A percentile compares a stretch with the other conserved stretches of the same genome.
Conservation (phyloP, 2,888 invertebrate genomes). For the Amphipoea oculea region DNA sequence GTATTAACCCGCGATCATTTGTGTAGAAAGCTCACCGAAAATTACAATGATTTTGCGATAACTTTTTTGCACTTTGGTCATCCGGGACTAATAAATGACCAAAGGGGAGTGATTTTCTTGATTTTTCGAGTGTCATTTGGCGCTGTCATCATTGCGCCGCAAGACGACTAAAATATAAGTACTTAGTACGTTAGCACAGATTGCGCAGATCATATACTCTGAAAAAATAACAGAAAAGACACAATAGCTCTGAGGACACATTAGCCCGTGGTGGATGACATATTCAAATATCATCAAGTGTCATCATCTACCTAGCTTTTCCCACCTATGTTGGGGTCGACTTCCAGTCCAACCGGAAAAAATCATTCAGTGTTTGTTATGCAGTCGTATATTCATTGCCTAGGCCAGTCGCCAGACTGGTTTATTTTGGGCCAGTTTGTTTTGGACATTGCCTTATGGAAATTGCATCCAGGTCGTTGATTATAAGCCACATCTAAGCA, state of each 20-base stretch:
- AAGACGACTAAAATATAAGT: background rate
- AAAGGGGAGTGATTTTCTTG: background rate
- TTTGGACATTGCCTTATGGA: background rate
- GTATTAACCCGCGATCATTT: background rate
- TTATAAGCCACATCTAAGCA: background rate
- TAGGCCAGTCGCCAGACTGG: background rate
- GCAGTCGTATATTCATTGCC: background rate
- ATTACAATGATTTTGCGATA: background rate
- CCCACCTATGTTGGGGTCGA: no score
- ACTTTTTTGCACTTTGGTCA: background rate
- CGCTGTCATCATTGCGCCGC: background rate
- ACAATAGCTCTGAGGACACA: background rate
- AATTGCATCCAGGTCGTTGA: background rate
- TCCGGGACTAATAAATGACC: no score
- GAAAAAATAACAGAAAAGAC: background rate
- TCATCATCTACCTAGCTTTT: background rate
- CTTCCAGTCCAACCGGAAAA: background rate
- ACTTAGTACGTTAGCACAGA: background rate
- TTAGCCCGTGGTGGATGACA: background rate
- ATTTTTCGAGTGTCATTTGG: background rate
- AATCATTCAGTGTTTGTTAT: no score
- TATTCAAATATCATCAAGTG: background rate
- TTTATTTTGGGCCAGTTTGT: background rate
- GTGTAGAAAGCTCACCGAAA: background rate
- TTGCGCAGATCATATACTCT: background rate